Percentiles rank a stretch among this genome's conserved stretches.
phyloP scores from a whole-genome alignment of 2,888 invertebrate genomes.

The Apamea crenata region DNA sequence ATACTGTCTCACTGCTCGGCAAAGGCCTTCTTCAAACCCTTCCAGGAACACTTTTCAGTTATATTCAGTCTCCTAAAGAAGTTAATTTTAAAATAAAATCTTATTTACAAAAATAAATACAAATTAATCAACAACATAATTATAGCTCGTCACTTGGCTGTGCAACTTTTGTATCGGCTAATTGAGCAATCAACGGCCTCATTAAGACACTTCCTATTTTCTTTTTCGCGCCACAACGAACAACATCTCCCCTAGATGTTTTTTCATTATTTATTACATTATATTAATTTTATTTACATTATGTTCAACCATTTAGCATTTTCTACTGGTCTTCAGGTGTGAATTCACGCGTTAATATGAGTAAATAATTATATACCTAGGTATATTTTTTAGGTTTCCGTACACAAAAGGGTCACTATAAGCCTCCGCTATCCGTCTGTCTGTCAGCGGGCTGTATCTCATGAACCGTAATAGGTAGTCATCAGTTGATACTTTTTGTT shows the following conservation, averaged over 20 bases:
- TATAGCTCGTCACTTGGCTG: slow-evolving; percentile 2
- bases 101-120: background rate
- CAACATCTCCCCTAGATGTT: background rate
- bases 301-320: background rate
- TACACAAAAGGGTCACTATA: background rate
- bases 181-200: slow-evolving; percentile 56
- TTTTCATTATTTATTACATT: background rate
- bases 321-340: background rate
- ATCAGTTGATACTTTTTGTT: background rate
- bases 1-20: too few species aligned
- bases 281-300: background rate
- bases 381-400: background rate
- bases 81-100: background rate
- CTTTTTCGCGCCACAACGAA: slow-evolving; percentile 10
- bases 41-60: too few species aligned
- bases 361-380: background rate
- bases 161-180: slow-evolving; percentile 42
- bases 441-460: background rate
- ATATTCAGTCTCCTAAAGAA: background rate
- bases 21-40: too few species aligned
- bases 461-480: background rate
- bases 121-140: background rate
- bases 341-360: background rate
- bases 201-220: slow-evolving; percentile 56
- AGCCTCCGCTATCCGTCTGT: background rate